These are phyloP conservation scores for Phyllopteryx taeniolatus DNA, from an alignment of 2,113 vertebrate genomes.

Conservation along the genomic window DNA sequence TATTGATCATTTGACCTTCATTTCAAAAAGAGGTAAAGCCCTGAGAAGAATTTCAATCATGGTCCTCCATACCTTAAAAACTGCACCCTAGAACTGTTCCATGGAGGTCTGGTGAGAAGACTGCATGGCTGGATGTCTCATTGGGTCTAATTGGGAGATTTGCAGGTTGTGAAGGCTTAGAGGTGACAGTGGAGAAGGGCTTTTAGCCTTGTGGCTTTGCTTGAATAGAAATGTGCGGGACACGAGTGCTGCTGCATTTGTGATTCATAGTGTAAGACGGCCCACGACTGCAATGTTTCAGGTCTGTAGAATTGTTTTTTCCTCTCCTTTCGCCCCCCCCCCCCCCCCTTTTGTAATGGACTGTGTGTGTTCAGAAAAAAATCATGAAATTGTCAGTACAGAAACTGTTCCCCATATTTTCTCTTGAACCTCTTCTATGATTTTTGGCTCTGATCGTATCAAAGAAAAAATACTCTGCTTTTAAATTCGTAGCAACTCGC, in stretches of 20 bases:
- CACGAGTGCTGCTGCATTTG: constrained; percentile 33
- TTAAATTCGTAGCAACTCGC: not conserved
- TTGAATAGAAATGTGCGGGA: constrained; percentile 51
- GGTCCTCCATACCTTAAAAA: not conserved
- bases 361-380: too few relatives aligned
- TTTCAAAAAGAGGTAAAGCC: not conserved
- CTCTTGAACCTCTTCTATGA: not conserved
- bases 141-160: constrained; percentile 19
- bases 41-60: not conserved
- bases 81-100: not conserved
- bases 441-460: not conserved
- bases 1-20: constrained; percentile 6
- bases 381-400: too few relatives aligned
- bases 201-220: constrained; percentile 32
- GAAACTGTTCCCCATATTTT: not conserved
- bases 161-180: constrained; percentile 24
- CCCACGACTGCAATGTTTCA: constrained; percentile 40
- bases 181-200: constrained; percentile 20
- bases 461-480: too few relatives aligned
- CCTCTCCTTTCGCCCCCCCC: too few relatives aligned
- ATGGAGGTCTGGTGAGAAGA: not conserved
- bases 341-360: too few relatives aligned
- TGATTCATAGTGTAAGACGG: constrained; percentile 50
- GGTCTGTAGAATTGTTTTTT: constrained; percentile 1
- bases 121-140: constrained; percentile 11